These are phyloP conservation scores for Ectemnius continuus DNA, from an alignment of 2,888 invertebrate species.

Conservation along the genomic window DNA sequence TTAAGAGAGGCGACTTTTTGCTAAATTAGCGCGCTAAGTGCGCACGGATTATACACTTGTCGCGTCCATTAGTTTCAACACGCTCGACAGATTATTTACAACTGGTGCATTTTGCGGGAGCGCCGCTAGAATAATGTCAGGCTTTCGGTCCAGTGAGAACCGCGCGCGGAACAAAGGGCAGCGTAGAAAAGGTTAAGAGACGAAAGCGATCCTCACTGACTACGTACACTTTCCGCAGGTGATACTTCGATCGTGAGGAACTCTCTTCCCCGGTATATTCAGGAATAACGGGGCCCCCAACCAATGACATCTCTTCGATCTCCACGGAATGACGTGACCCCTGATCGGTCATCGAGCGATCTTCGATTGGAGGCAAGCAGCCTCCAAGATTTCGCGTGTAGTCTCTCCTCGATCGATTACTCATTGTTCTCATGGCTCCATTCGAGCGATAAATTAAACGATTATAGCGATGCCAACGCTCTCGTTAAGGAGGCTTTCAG, in stretches of 20 bases:
- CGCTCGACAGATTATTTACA: not conserved
- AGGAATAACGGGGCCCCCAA: constrained; percentile 58
- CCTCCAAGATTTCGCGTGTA: constrained; percentile 51
- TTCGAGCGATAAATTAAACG: constrained; percentile 24
- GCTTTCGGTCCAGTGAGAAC: too few relatives aligned
- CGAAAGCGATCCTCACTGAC: constrained; percentile 24
- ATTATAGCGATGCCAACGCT: constrained; percentile 13
- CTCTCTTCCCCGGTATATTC: constrained; percentile 40
- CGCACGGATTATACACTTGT: constrained; percentile 8
- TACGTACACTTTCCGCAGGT: constrained; percentile 50
- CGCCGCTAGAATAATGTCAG: too few relatives aligned
- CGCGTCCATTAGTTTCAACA: not conserved
- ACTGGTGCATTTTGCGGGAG: too few relatives aligned
- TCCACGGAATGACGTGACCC: constrained; percentile 60
- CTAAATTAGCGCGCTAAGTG: not conserved
- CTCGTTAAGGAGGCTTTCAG: not conserved
- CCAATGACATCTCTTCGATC: constrained; percentile 66
- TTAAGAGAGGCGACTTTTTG: constrained; percentile 3
- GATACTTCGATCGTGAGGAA: constrained; percentile 53
- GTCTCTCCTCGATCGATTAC: constrained; percentile 35
- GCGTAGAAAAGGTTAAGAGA: constrained; percentile 38
- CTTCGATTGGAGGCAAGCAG: constrained; percentile 38
- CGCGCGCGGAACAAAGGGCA: too few relatives aligned
- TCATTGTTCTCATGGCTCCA: constrained; percentile 52
- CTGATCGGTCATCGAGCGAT: constrained; percentile 57